phyloP scores from a whole-genome alignment of 2,113 vertebrate genomes.

The Oxyruncus cristatus region DNA sequence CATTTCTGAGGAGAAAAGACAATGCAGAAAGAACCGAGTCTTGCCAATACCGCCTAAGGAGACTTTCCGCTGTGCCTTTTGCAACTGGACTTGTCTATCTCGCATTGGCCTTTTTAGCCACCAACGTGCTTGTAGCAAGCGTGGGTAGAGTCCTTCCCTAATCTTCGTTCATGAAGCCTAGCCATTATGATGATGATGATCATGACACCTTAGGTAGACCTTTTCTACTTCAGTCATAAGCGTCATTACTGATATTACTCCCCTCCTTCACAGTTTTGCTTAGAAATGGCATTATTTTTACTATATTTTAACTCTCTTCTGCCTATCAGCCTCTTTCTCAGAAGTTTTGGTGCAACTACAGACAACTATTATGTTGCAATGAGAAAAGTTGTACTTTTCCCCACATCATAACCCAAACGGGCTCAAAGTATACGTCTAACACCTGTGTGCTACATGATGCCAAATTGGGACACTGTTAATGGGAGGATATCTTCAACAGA shows the following conservation, averaged over 20 bases:
- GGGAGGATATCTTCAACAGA: neutral
- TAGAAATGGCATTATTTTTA: neutral
- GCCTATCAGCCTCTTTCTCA: neutral
- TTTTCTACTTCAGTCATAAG: neutral
- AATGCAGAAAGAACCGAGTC: too few species aligned
- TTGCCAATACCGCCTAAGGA: too few species aligned
- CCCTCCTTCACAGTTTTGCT: neutral
- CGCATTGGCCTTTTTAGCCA: too few species aligned
- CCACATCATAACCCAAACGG: neutral
- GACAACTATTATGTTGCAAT: neutral
- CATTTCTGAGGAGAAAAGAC: too few species aligned
- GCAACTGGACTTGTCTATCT: too few species aligned
- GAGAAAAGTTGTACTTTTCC: neutral
- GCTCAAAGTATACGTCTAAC: neutral
- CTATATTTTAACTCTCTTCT: neutral
- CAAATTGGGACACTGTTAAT: neutral
- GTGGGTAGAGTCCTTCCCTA: too few species aligned
- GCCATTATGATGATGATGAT: too few species aligned
- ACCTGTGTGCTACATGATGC: neutral
- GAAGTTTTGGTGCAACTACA: neutral
- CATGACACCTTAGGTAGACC: neutral
- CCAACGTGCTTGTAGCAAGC: too few species aligned
- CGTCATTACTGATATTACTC: neutral
- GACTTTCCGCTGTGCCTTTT: too few species aligned
- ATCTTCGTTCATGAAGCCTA: too few species aligned